phyloP scores from a whole-genome alignment of 2,797 vertebrate species.

The Microctenopoma steveboyesi region DNA sequence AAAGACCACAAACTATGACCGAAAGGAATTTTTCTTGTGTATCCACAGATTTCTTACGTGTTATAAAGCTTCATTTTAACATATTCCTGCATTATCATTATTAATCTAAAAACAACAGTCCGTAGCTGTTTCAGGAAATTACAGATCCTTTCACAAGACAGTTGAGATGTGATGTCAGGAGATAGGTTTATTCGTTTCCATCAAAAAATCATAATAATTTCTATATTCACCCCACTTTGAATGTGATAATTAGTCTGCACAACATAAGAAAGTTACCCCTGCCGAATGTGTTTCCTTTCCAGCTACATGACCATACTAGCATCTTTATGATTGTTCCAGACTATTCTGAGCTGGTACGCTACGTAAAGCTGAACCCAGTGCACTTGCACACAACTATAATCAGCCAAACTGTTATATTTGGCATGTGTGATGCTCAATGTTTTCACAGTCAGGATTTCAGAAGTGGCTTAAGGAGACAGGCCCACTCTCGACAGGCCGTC shows the following conservation, averaged over 20 bases:
- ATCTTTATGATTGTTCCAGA: not conserved
- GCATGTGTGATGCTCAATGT: conserved; percentile 20
- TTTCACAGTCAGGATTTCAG: conserved; percentile 55
- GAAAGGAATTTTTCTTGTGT: not conserved
- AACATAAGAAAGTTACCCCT: not conserved
- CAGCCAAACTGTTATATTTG: conserved; percentile 34
- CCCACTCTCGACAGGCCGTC: conserved; percentile 40
- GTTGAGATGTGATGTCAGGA: not conserved
- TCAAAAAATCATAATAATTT: not conserved
- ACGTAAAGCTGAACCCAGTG: conserved; percentile 23
- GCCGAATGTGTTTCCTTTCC: not conserved
- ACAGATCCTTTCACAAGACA: not conserved
- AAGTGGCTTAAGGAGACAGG: conserved; percentile 41
- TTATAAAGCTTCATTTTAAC: not conserved
- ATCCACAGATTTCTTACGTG: too few species aligned
- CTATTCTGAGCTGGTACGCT: conserved; percentile 8
- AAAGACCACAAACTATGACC: not conserved
- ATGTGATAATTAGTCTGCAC: not conserved
- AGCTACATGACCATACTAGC: not conserved
- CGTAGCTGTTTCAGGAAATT: not conserved
- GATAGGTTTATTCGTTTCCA: not conserved
- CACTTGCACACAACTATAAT: conserved; percentile 15
- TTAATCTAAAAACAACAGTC: not conserved
- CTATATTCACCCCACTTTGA: not conserved
- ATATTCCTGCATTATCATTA: not conserved